Base-by-base conservation (phyloP, 2,888 invertebrate species). In the Drosophila buzzatii region DNA sequence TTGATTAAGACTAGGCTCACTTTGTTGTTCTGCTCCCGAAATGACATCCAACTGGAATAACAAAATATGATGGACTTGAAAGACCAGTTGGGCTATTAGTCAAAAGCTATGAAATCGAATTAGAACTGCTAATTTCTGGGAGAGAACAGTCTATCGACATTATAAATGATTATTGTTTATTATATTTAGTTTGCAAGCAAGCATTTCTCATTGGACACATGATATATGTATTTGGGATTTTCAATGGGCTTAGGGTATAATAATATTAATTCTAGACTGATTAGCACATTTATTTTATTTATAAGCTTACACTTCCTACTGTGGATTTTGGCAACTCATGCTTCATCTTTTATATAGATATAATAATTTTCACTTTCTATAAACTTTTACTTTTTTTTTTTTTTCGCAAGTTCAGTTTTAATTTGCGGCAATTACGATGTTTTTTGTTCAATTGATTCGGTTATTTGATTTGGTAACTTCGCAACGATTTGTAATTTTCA, bases 21-120 rank as follows among this genome's bases (percentile, higher is more conserved):
- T 41, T 42, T 42, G 1, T 45, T 8, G 3, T 27, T 8, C 8
- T 23, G 3, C 27, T n/a, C 5, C n/a, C 10, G 5, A 31, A 31
- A n/a, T 49, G n/a, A n/a, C 49, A 31, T 5, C 31, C 2, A 5
- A 31, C 0, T 20, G 12, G 14, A 44, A 42, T 20, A 14, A 20
- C 27, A 27, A n/a, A 49, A 31, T 49, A 0, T 23, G 5, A 35
- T 49, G 14, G 66, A 62, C 44, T 31, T 41, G 58, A 66, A 41
- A 58, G 41, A 71, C 73, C 27, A 53, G 73, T 71, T 62, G 35
- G 3, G 12, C 18, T 7, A 8, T 39, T 39, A 10, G 2, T 44
- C 18, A 51, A 23, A 9, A 47, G 18, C 45, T 51, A 1, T n/a
- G 9, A 8, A 16, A 31, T 23, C 18, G 16, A 23, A 45, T 53